Percentiles rank a stretch among this genome's conserved stretches.
phyloP scores from a whole-genome alignment of 2,888 invertebrate genomes.

The Vesta saturnalis region DNA sequence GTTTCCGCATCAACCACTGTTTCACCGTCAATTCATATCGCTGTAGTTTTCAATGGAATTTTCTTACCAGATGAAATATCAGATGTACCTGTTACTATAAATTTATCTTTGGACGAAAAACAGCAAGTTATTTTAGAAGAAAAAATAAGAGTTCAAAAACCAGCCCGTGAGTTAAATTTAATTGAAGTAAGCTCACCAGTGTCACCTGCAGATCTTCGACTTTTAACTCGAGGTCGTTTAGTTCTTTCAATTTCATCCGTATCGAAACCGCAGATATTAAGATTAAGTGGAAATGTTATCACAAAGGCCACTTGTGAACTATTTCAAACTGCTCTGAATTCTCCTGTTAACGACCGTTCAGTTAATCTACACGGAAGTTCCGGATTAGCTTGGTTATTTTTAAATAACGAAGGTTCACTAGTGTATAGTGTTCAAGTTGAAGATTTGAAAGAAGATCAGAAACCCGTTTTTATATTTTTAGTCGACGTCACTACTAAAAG shows the following conservation, averaged over 20 bases:
- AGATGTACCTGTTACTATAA: constrained; percentile 76
- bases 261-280: constrained; percentile 70
- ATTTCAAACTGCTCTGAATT: constrained; percentile 76
- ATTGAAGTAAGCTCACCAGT: constrained; percentile 83
- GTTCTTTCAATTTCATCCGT: constrained; percentile 76
- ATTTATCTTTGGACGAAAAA: constrained; percentile 76
- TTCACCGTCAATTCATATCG: constrained; percentile 82
- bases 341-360: constrained; percentile 57
- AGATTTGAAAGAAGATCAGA: constrained; percentile 66
- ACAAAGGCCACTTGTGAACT: constrained; percentile 83
- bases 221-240: constrained; percentile 80
- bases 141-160: constrained; percentile 74
- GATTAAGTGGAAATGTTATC: constrained; percentile 75
- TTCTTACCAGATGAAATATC: constrained; percentile 71
- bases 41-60: constrained; percentile 84
- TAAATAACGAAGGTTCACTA: constrained; percentile 81
- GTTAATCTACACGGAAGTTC: constrained; percentile 62
- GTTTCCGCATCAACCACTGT: constrained; percentile 84
- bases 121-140: constrained; percentile 80
- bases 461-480: constrained; percentile 71
- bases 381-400: constrained; percentile 81
- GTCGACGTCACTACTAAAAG: constrained; percentile 71
- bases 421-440: constrained; percentile 81
- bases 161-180: constrained; percentile 79
- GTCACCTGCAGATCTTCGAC: constrained; percentile 77